Evolutionary conservation across 2,888 invertebrate genomes (phyloP).

Genomic region (Baccha elongata): DNA sequence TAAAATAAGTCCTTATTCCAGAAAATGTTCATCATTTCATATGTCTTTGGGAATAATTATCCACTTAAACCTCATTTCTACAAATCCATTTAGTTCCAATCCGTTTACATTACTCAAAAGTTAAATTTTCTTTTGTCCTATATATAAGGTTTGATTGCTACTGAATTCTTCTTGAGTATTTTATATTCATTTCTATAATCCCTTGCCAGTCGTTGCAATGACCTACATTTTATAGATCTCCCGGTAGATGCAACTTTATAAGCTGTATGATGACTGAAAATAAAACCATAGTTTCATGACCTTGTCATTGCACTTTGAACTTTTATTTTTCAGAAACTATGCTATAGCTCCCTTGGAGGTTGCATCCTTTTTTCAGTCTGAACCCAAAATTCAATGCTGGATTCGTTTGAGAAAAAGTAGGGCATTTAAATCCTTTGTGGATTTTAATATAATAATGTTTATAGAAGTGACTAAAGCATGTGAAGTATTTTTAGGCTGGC

Average conservation of each 20-base stretch:
- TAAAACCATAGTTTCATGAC: constrained; percentile 52
- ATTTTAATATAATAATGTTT: constrained; percentile 18
- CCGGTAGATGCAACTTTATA: constrained; percentile 37
- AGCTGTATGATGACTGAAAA: constrained; percentile 32
- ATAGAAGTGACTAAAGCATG: not conserved
- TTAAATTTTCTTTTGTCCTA: not conserved
- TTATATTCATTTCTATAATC: constrained; percentile 10
- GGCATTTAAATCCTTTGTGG: constrained; percentile 25
- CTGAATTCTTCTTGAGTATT: not conserved
- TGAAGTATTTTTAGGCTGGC: not conserved
- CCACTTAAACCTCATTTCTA: not conserved
- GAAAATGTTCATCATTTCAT: too few species aligned
- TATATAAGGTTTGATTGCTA: constrained; percentile 18
- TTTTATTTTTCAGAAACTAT: constrained; percentile 27
- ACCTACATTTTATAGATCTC: constrained; percentile 29
- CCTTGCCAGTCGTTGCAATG: constrained; percentile 26
- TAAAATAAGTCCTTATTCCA: too few species aligned
- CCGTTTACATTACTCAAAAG: constrained; percentile 3
- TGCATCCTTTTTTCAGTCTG: constrained; percentile 7
- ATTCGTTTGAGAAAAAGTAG: not conserved
- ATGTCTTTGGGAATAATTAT: too few species aligned
- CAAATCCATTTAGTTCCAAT: constrained; percentile 29
- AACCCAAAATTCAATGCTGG: constrained; percentile 10
- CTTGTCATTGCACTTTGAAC: constrained; percentile 68
- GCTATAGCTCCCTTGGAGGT: constrained; percentile 33